Conservation (phyloP, 2,113 vertebrate genomes). For the Marmota monax region DNA sequence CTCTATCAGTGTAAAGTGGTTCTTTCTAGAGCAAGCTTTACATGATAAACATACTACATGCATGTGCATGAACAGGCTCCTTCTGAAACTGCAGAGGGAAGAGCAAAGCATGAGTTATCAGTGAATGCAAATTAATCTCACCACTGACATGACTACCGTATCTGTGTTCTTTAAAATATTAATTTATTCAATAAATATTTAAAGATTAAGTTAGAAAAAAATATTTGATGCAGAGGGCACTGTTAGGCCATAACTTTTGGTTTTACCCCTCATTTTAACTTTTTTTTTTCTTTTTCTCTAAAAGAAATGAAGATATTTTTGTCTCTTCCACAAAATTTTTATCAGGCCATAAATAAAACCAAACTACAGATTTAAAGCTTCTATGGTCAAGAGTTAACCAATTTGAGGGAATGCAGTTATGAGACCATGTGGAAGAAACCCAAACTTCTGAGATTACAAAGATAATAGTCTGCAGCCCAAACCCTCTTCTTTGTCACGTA, state of each 20-base stretch:
- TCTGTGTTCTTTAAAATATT: conserved; percentile 75
- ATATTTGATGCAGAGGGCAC: not conserved
- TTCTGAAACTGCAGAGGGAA: conserved; percentile 51
- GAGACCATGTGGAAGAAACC: conserved; percentile 41
- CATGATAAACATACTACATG: conserved; percentile 81
- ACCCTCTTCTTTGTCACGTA: conserved; percentile 86
- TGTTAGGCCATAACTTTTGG: not conserved
- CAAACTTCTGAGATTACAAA: conserved; percentile 75
- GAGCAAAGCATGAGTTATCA: not conserved
- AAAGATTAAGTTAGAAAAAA: not conserved
- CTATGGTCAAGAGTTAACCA: conserved; percentile 1
- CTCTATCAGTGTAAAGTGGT: conserved; percentile 85
- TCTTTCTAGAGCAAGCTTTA: conserved; percentile 84
- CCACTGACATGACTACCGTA: conserved; percentile 39
- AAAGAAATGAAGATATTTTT: conserved; percentile 72
- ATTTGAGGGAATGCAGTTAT: not conserved
- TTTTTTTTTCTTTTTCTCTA: conserved; percentile 63
- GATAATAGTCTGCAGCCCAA: conserved; percentile 88
- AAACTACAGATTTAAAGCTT: not conserved
- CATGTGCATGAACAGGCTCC: conserved; percentile 87
- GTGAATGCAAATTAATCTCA: conserved; percentile 72
- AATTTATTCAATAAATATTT: not conserved
- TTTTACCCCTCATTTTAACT: conserved; percentile 65
- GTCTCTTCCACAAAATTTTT: conserved; percentile 75
- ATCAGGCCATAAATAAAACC: not conserved